phyloP scores from a whole-genome alignment of 2,113 vertebrate species.

The Numenius arquata region DNA sequence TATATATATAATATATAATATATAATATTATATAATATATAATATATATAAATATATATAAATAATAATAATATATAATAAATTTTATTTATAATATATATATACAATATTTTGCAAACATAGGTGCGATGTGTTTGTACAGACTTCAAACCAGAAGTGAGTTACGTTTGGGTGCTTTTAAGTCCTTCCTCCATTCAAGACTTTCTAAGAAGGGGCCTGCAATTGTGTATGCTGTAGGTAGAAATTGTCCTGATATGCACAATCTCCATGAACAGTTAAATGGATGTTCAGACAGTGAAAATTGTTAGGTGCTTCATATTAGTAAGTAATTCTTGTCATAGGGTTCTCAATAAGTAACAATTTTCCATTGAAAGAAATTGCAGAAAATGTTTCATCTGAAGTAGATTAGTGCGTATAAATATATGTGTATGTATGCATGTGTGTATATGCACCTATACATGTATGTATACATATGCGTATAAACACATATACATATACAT shows the following conservation, averaged over 20 bases:
- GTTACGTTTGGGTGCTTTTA: not conserved
- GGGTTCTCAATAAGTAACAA: not conserved
- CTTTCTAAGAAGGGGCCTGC: not conserved
- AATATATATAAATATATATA: no score
- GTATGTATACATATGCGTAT: not conserved
- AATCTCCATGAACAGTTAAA: not conserved
- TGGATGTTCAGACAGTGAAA: not conserved
- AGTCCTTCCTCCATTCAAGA: not conserved
- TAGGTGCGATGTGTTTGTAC: not conserved
- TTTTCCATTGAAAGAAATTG: not conserved
- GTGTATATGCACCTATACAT: not conserved
- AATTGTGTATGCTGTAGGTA: not conserved
- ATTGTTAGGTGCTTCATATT: not conserved
- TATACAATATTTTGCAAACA: not conserved
- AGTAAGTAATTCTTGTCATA: not conserved
- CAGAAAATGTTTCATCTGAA: not conserved
- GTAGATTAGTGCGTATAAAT: not conserved
- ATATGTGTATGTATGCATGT: accelerated
- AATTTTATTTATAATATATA: not conserved
- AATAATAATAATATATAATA: no score
- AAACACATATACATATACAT: no score
- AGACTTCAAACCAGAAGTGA: not conserved
- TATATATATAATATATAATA: not conserved
- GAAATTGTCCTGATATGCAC: not conserved
- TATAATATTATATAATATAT: not conserved